phyloP scores from a whole-genome alignment of 1,140 invertebrate species.

The Theocolax elegans region DNA sequence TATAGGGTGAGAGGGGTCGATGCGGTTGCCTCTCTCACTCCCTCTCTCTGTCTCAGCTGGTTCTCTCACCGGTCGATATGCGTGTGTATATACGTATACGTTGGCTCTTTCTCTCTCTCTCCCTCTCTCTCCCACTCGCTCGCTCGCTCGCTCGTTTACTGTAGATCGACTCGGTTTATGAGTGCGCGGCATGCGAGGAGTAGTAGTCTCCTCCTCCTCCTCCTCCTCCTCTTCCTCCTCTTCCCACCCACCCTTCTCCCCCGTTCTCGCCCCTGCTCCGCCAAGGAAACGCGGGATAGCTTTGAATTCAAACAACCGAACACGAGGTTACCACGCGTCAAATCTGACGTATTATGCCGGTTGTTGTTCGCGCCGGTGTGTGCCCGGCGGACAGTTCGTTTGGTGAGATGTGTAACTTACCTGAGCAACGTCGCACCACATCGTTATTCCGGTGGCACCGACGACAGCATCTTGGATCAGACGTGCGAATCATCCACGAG shows the following conservation, averaged over 20 bases:
- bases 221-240: background rate
- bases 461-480: constrained; percentile 65
- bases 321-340: constrained; percentile 69
- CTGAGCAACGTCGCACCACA: constrained; percentile 68
- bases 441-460: constrained; percentile 66
- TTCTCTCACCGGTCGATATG: constrained; percentile 25
- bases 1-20: too few relatives aligned
- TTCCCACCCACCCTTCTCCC: background rate
- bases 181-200: background rate
- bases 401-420: too few relatives aligned
- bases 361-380: background rate
- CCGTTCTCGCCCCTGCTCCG: constrained; percentile 33
- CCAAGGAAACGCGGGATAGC: constrained; percentile 69
- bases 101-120: constrained; percentile 28
- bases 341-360: constrained; percentile 60
- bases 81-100: too few relatives aligned
- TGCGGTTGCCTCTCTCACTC: background rate
- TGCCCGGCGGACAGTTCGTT: too few relatives aligned
- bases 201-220: background rate
- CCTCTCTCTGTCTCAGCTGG: background rate
- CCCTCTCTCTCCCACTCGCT: background rate
- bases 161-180: background rate
- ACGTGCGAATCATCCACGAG: constrained; percentile 58
- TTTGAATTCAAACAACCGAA: constrained; percentile 69
- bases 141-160: background rate